These are phyloP conservation scores for Rhinolophus ferrumequinum DNA, from an alignment of 2,113 vertebrate genomes.

Conservation along the genomic window DNA sequence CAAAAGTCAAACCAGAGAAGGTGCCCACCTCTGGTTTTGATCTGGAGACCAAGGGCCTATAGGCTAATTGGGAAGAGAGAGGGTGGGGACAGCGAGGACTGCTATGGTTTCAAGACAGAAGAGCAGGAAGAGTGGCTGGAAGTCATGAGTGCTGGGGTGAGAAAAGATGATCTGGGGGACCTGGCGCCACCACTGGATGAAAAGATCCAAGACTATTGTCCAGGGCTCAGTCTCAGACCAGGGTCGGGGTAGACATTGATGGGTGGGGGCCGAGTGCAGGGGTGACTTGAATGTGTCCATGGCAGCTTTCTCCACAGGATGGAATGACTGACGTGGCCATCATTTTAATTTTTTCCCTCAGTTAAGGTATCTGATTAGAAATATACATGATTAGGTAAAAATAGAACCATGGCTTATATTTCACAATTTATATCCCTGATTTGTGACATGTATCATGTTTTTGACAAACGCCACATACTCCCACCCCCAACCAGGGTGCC, in stretches of 20 bases:
- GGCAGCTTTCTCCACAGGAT: neutral
- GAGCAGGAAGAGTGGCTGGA: neutral
- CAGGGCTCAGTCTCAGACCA: neutral
- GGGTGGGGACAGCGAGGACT: neutral
- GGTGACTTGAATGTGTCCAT: no score
- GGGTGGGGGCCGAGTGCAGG: rapidly evolving
- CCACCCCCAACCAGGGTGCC: neutral
- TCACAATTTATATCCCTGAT: neutral
- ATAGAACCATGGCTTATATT: neutral
- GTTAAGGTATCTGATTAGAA: neutral
- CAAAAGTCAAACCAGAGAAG: neutral
- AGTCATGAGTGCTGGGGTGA: neutral
- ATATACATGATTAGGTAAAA: neutral
- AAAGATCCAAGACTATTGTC: neutral
- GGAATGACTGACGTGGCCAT: neutral
- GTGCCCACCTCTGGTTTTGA: neutral
- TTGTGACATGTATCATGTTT: neutral
- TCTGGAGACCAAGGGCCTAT: no score
- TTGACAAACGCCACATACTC: neutral
- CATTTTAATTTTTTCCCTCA: neutral
- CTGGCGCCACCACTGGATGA: neutral
- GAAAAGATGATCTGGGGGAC: neutral
- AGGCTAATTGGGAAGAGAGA: no score
- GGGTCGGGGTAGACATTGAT: neutral
- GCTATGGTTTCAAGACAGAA: neutral